Base-by-base conservation (phyloP, 2,888 invertebrate species). In the Phytoseiulus persimilis region DNA sequence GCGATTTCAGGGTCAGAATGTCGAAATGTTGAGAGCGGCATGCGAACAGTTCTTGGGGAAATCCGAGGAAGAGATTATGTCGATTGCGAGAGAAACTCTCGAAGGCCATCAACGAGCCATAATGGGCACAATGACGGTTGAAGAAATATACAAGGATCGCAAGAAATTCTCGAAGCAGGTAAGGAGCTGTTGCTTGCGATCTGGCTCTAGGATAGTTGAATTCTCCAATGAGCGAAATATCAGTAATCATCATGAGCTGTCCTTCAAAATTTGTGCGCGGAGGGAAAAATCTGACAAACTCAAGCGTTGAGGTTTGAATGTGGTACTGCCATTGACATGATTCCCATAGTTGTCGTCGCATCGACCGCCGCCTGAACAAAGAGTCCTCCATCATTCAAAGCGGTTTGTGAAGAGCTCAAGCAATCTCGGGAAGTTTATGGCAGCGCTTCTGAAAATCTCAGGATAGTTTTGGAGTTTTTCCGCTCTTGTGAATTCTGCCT, bases 61-160 rank as follows among this genome's bases (percentile, higher is more conserved):
- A 93, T 94, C 94, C 0, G 97, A 97, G 92, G 93, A 95, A 18
- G 97, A 97, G 93, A 97, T 97, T 91, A 96, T 96, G 92, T 95
- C 96, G 92, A 96, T 97, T 93, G 97, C 97, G 33, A 94, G 97
- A 90, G 97, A 97, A 83, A 98, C 97, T 83, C 93, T 97, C 33
- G 97, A 98, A 93, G 97, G 97, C 90, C 97, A 98, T 92, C 97
- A 98, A 93, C 94, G 97, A 91, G 97, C 97, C 91, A 97, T 97
- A 91, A 98, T 98, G 97, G 97, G 97, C 46, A 96, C 96, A 91
- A 97, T 97, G 97, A 97, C 97, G 0, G 97, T 98, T 3, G 97
- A 97, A 94, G 97, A 98, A 93, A 97, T 98, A 92, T 98, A 97
- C 93, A 97, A 97, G 92, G 97, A 98, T 93, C 95, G 98, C 90